These are phyloP conservation scores for Drosophila buzzatii DNA, from an alignment of 2,888 invertebrate genomes.

Conservation along the genomic window DNA sequence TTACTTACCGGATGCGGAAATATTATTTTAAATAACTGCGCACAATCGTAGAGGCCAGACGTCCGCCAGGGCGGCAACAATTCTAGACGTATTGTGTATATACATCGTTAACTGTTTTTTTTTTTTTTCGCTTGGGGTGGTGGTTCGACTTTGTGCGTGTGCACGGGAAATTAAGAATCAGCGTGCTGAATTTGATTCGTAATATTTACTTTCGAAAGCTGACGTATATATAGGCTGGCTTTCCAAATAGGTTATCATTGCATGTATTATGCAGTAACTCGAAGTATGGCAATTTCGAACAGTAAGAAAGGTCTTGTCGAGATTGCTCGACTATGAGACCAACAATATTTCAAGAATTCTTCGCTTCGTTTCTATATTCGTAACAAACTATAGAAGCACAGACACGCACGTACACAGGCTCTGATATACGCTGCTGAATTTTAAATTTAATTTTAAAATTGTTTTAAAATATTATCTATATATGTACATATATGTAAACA, in stretches of 20 bases:
- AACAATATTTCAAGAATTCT: too few species aligned
- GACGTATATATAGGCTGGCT: slow-evolving; percentile 56
- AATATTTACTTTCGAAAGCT: slow-evolving; percentile 68
- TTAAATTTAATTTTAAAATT: too few species aligned
- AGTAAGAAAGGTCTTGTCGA: too few species aligned
- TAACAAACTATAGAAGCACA: too few species aligned
- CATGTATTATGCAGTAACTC: too few species aligned
- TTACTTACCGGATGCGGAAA: slow-evolving; percentile 78
- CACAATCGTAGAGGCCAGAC: slow-evolving; percentile 42
- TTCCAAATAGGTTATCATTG: slow-evolving; percentile 6
- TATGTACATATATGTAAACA: too few species aligned
- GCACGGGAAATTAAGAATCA: slow-evolving; percentile 75
- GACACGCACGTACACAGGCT: too few species aligned
- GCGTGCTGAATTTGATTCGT: slow-evolving; percentile 75
- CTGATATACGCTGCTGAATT: too few species aligned
- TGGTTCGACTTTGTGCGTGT: slow-evolving; percentile 62
- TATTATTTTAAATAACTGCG: slow-evolving; percentile 77
- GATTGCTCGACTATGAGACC: too few species aligned
- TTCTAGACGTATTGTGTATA: slow-evolving; percentile 3
- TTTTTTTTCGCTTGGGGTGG: slow-evolving; percentile 13
- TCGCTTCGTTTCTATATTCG: too few species aligned
- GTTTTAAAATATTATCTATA: too few species aligned
- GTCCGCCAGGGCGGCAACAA: slow-evolving; percentile 32
- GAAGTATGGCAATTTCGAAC: too few species aligned
- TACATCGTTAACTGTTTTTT: slow-evolving; percentile 34